Evolutionary conservation across 1,140 invertebrate genomes (phyloP), one percentile per base, ranked within the genome.

Genomic region (Polypedilum vanderplanki): DNA sequence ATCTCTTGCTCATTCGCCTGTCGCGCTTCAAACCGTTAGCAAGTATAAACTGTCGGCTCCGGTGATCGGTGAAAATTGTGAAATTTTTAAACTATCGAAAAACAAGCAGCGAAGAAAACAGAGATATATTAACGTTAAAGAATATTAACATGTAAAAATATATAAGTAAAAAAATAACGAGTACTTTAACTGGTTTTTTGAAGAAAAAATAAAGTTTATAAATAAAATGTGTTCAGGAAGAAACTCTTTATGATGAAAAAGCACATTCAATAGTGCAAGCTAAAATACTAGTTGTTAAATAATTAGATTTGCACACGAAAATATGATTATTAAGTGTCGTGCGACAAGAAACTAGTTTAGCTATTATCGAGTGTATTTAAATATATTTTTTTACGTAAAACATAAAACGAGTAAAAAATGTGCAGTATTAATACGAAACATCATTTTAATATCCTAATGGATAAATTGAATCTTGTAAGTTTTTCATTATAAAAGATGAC

Each of bases 381-480:
- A 57, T 57, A 57, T 1, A 15, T 57, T 4, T 57, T 57, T n/a
- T n/a, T 57, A n/a, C 46, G n/a, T 57, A 57, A 57, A 57, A 57
- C 10, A 3, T 33, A 33, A 33, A 33, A 33, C 24, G 5, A 33
- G 24, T 33, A 33, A 33, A 67, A 20, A 70, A 70, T 70, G 65
- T 70, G 65, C 65, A 70, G 15, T 9, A 22, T 70, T 10, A 18
- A 70, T 18, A 70, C 65, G 18, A 70, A 20, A 70, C 15, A 70
- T 70, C 65, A 70, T 22, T 20, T 70, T 18, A 70, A 18, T 8
- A 70, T 20, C 18, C 18, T 70, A 22, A 70, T 70, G 65, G 65
- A 70, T 22, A 70, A 70, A 70, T 22, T 70, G 17, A 18, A 70
- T 20, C 17, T 70, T 10, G 65, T 70, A 70, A 70, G 65, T 70